phyloP scores from a whole-genome alignment of 2,797 vertebrate genomes.

The Hirundo rustica region DNA sequence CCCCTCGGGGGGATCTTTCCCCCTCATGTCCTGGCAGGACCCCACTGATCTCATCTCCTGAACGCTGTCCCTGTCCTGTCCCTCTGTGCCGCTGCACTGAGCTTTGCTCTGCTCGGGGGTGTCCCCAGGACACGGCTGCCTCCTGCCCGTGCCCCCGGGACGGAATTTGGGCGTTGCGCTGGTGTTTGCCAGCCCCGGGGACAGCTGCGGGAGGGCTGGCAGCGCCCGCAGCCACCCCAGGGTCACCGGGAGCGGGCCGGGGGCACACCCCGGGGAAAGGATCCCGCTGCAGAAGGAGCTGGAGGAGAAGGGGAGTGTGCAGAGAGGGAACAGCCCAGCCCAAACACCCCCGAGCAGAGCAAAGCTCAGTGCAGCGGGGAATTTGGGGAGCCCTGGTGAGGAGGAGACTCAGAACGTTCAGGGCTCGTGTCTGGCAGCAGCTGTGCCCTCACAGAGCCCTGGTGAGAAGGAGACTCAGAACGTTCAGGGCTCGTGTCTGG shows the following conservation, averaged over 20 bases:
- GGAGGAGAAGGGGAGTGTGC: too few species aligned
- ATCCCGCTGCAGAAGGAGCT: too few species aligned
- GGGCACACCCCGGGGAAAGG: too few species aligned
- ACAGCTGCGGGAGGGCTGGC: too few species aligned
- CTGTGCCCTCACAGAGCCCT: background rate
- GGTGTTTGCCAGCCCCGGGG: too few species aligned
- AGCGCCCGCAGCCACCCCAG: too few species aligned
- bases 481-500: fast-evolving
- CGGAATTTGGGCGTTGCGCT: too few species aligned
- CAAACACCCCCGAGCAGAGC: too few species aligned
- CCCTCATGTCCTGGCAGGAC: background rate
- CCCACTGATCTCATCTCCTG: fast-evolving
- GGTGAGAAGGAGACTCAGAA: fast-evolving
- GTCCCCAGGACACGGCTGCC: background rate
- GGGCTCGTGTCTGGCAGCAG: background rate
- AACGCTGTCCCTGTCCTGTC: background rate
- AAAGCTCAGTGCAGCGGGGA: too few species aligned
- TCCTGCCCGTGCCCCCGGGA: too few species aligned
- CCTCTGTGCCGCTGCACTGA: background rate
- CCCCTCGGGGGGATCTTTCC: background rate
- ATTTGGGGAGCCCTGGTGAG: background rate
- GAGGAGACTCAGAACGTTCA: fast-evolving
- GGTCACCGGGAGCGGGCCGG: too few species aligned
- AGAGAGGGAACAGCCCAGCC: too few species aligned
- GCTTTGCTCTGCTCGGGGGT: background rate